Base-by-base conservation (phyloP, 2,797 vertebrate species). In the Myioborus melanocephalus region DNA sequence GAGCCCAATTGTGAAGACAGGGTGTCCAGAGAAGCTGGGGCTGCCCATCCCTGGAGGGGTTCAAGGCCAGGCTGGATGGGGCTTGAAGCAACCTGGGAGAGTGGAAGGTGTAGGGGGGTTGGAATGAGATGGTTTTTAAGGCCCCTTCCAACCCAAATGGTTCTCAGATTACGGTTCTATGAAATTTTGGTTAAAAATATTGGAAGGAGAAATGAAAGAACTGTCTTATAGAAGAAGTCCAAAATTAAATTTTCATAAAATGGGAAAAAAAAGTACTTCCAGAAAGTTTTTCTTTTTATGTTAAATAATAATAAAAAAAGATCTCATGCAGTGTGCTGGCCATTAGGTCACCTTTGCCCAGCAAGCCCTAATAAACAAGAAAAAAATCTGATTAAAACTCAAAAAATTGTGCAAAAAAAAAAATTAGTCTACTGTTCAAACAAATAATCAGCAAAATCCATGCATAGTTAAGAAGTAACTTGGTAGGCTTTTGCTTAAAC, bases 401-500 rank as follows among this genome's bases (percentile, higher is more conserved):
- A 90, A 81, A 81, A 94, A 85, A 57, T 32, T 37, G 64, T 68
- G 77, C 44, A 60, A 66, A 87, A 12, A 52, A 87, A 92, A 92
- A 76, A 53, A 64, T 14, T 2, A 77, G 32, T 61, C 16, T 70
- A 76, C 8, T n/a, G 27, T 86, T 94, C 47, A 83, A 94, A 92
- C 28, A 90, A 93, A 87, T 23, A 73, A 72, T 71, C 84, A 95
- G 79, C 84, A 88, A 94, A 95, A 75, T 59, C 78, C 92, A 95
- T 89, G 91, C 94, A 94, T 2, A 75, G 69, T 79, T 79, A 65
- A 93, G 59, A 81, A 88, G 11, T 52, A 87, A 85, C 39, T 95
- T 87, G 27, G 37, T 80, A 87, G 92, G 41, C 47, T 93, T 96
- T 82, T 86, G 75, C 43, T 96, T 95, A 14, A 75, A 91, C 16